Conservation (phyloP, 2,113 vertebrate species). For the Sinosuthora webbiana region DNA sequence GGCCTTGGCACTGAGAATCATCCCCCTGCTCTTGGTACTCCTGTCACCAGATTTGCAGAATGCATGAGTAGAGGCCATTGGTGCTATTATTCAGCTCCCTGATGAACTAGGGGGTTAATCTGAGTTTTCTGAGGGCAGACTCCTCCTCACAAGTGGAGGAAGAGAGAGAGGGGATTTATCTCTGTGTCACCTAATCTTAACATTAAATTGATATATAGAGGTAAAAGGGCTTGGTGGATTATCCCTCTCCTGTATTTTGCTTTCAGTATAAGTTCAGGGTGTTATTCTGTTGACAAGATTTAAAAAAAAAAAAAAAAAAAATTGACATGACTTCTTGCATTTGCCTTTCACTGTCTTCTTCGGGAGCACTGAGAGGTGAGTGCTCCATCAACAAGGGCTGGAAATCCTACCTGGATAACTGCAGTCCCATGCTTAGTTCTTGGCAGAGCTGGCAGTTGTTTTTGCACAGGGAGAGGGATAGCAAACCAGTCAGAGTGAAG, state of each 20-base stretch:
- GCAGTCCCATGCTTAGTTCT: neutral
- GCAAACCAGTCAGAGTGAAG: neutral
- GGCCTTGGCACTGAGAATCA: neutral
- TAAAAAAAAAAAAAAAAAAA: neutral
- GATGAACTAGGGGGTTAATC: neutral
- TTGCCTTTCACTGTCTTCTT: neutral
- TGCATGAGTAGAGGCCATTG: rapidly evolving
- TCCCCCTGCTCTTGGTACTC: neutral
- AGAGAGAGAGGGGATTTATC: neutral
- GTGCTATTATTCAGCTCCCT: neutral
- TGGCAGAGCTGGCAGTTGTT: neutral
- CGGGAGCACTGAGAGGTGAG: rapidly evolving
- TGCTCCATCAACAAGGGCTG: neutral
- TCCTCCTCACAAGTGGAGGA: neutral
- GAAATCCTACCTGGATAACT: neutral
- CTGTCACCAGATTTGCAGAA: neutral
- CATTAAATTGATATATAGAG: neutral
- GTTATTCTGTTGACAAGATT: neutral
- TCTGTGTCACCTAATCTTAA: neutral
- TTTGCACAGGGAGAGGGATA: neutral
- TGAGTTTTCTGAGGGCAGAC: neutral
- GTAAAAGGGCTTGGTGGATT: neutral
- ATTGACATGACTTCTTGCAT: neutral
- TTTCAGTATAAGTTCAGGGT: neutral
- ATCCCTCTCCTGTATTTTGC: neutral